These are phyloP conservation scores for Chaitophorus viminalis DNA, from an alignment of 2,888 invertebrate species.

Conservation along the genomic window DNA sequence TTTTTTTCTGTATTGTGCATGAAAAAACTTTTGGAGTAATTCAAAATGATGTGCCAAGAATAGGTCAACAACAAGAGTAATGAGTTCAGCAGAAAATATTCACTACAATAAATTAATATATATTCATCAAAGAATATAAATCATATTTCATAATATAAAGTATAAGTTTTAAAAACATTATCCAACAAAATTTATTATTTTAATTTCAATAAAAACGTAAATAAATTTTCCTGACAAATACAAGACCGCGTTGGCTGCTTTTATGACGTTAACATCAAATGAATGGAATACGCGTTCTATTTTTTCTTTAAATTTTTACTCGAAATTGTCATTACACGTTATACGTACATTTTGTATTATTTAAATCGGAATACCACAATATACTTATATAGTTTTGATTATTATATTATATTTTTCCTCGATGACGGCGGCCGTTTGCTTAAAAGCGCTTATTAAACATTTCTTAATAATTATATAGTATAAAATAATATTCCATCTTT, in stretches of 20 bases:
- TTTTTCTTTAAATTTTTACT: background rate
- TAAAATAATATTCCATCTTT: too few species aligned
- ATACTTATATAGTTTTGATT: too few species aligned
- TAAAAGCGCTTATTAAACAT: too few species aligned
- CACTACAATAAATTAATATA: slow-evolving; percentile 39
- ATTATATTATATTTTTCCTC: too few species aligned
- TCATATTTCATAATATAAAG: slow-evolving; percentile 45
- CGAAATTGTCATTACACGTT: too few species aligned
- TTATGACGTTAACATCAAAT: background rate
- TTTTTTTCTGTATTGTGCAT: slow-evolving; percentile 21
- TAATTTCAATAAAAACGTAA: slow-evolving; percentile 35
- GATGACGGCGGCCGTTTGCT: too few species aligned
- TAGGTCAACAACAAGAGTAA: slow-evolving; percentile 57
- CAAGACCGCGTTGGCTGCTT: background rate
- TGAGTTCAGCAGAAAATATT: slow-evolving; percentile 54
- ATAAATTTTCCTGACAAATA: background rate
- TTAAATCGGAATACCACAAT: too few species aligned
- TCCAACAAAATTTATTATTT: slow-evolving; percentile 33
- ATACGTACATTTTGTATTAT: too few species aligned
- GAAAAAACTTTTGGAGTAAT: slow-evolving; percentile 49
- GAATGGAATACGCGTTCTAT: background rate
- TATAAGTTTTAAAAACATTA: slow-evolving; percentile 40
- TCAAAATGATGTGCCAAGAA: slow-evolving; percentile 58
- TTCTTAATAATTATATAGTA: too few species aligned
- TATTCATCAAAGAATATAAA: slow-evolving; percentile 44